phyloP scores from a whole-genome alignment of 2,888 invertebrate species.

The Perizoma flavofasciatum region DNA sequence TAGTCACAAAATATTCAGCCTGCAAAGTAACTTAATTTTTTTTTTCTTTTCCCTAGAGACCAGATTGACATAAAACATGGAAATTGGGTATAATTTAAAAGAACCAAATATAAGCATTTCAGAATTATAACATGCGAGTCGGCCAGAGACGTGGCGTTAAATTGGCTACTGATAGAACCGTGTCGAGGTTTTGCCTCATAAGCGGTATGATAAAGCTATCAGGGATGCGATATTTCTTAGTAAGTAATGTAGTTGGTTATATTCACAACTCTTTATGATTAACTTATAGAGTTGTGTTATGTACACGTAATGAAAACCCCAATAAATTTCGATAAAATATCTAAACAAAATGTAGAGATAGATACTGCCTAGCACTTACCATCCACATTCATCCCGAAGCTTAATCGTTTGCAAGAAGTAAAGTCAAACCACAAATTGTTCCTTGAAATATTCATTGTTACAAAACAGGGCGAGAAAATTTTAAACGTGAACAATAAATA shows the following conservation, averaged over 20 bases:
- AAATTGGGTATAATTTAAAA: constrained; percentile 22
- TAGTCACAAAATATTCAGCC: too few relatives aligned
- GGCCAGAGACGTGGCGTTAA: constrained; percentile 72
- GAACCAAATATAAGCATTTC: constrained; percentile 43
- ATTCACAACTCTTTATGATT: too few relatives aligned
- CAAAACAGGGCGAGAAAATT: constrained; percentile 58
- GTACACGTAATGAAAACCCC: too few relatives aligned
- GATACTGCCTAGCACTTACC: constrained; percentile 17
- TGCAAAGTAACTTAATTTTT: too few relatives aligned
- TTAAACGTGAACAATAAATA: constrained; percentile 71
- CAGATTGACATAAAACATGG: constrained; percentile 22
- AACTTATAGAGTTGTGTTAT: too few relatives aligned
- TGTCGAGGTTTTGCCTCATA: constrained; percentile 35
- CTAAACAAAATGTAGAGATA: constrained; percentile 10
- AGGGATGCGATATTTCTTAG: constrained; percentile 21
- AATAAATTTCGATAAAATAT: constrained; percentile 3
- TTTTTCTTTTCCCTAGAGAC: constrained; percentile 9
- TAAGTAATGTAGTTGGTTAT: too few relatives aligned
- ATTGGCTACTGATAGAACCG: constrained; percentile 63
- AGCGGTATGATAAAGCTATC: constrained; percentile 31
- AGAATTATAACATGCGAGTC: constrained; percentile 61
- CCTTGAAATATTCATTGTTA: constrained; percentile 47
- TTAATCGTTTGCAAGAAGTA: constrained; percentile 37
- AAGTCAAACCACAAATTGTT: constrained; percentile 50
- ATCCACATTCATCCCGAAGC: constrained; percentile 23